These are phyloP conservation scores for Etheostoma perlongum DNA, from an alignment of 2,797 vertebrate species.

Conservation along the genomic window DNA sequence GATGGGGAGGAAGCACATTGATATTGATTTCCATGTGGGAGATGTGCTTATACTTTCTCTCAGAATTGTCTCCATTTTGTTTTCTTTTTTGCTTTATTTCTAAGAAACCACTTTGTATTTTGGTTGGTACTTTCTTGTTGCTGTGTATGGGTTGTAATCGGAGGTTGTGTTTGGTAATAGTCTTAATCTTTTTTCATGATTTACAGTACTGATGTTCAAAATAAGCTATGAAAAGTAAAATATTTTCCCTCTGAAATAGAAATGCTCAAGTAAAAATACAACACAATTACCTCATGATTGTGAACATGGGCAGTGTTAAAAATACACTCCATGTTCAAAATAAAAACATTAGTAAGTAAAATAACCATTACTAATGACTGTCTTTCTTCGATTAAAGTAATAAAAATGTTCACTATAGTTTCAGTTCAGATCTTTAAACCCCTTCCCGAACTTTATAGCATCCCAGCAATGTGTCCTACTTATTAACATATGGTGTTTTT, in stretches of 20 bases:
- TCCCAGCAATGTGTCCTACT: conserved; percentile 59
- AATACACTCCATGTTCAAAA: conserved; percentile 1
- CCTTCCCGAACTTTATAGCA: conserved; percentile 46
- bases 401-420: conserved; percentile 31
- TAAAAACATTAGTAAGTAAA: no score
- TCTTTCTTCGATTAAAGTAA: conserved; percentile 21
- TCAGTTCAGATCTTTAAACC: conserved; percentile 42
- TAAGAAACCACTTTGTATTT: not conserved
- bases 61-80: conserved; percentile 10
- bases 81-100: conserved; percentile 12
- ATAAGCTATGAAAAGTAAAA: not conserved
- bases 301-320: not conserved
- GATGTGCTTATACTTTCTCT: conserved; percentile 16
- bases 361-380: not conserved
- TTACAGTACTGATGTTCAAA: not conserved
- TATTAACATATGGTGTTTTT: conserved; percentile 59
- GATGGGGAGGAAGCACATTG: conserved; percentile 3
- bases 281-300: not conserved
- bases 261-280: not conserved
- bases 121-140: not conserved
- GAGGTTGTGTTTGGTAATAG: not conserved
- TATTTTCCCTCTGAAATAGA: not conserved
- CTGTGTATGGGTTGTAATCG: not conserved
- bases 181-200: not conserved
- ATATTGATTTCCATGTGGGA: conserved; percentile 38